Evolutionary conservation across 2,797 vertebrate species (phyloP).

Genomic region (Varecia variegata): DNA sequence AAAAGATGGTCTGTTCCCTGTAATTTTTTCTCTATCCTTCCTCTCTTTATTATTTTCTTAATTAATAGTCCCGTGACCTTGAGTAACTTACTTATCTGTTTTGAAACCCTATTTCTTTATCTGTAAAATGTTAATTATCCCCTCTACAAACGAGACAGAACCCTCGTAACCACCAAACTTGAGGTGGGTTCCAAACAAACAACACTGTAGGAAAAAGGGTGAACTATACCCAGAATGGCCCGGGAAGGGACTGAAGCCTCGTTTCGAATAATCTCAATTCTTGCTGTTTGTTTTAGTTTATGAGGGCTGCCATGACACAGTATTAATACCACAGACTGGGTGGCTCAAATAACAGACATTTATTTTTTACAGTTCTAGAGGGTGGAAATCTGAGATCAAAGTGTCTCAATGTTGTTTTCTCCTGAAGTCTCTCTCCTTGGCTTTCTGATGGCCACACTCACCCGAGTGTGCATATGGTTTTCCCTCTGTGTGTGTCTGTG

Average conservation of each 20-base stretch:
- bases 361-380: background rate
- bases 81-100: background rate
- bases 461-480: accelerated
- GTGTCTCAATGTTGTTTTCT: background rate
- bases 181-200: too few relatives aligned
- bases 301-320: background rate
- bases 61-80: background rate
- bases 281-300: background rate
- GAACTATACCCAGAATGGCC: background rate
- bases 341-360: too few relatives aligned
- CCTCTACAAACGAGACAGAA: background rate
- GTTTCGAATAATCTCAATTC: background rate
- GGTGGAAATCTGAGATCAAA: background rate
- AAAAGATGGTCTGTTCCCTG: background rate
- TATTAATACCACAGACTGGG: background rate
- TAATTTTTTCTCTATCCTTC: background rate
- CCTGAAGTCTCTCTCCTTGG: background rate
- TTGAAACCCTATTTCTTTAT: background rate
- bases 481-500: background rate
- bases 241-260: background rate
- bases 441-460: accelerated
- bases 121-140: background rate
- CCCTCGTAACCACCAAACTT: background rate
- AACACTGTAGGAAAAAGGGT: background rate
- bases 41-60: background rate